phyloP scores from a whole-genome alignment of 2,797 vertebrate genomes.

The Pelochelys cantorii region DNA sequence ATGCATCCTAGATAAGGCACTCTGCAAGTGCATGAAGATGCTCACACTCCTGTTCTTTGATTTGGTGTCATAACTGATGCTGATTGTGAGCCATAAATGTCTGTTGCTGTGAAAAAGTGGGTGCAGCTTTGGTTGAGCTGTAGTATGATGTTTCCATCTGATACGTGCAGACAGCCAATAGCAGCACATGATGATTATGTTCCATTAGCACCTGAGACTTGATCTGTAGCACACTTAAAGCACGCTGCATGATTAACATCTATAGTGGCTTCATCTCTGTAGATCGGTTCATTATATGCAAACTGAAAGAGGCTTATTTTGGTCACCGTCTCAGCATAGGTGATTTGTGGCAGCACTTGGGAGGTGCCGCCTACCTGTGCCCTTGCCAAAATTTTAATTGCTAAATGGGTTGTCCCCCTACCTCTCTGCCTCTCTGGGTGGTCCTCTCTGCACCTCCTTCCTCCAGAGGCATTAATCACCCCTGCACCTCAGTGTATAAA shows the following conservation, averaged over 20 bases:
- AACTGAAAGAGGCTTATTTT: neutral
- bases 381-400: no score
- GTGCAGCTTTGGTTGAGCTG: slow-evolving; percentile 67
- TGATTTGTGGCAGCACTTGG: no score
- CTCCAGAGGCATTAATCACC: no score
- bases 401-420: no score
- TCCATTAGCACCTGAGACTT: slow-evolving; percentile 69
- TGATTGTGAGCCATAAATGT: slow-evolving; percentile 53
- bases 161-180: slow-evolving; percentile 70
- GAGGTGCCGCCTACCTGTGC: no score
- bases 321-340: neutral
- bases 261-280: neutral
- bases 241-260: neutral
- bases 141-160: slow-evolving; percentile 75
- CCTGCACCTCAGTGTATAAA: neutral
- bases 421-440: no score
- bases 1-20: slow-evolving; percentile 26
- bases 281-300: neutral
- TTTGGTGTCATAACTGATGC: slow-evolving; percentile 56
- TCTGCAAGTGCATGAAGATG: slow-evolving; percentile 57
- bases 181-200: slow-evolving; percentile 55
- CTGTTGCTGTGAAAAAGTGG: slow-evolving; percentile 49
- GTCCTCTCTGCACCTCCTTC: no score
- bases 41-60: slow-evolving; percentile 36
- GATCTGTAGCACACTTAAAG: slow-evolving; percentile 44